phyloP scores from a whole-genome alignment of 2,888 invertebrate species.

The Caradrina clavipalpis region DNA sequence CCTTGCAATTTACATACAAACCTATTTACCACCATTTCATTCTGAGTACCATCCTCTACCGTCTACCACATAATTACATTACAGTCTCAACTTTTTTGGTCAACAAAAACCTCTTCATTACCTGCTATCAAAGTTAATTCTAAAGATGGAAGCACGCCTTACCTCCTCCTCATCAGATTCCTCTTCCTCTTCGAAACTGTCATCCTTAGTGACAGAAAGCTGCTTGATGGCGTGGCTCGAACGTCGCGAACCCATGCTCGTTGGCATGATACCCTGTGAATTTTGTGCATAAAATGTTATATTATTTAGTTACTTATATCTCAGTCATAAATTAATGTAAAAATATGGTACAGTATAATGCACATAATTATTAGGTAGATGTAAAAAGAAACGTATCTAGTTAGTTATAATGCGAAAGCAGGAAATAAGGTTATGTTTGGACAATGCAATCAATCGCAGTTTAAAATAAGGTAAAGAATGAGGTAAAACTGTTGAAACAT shows the following conservation, averaged over 20 bases:
- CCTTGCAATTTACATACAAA: too few relatives aligned
- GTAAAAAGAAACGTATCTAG: not conserved
- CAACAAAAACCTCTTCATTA: too few relatives aligned
- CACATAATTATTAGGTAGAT: not conserved
- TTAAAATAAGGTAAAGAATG: too few relatives aligned
- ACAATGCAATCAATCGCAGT: too few relatives aligned
- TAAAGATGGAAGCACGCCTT: constrained; percentile 42
- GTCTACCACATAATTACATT: too few relatives aligned
- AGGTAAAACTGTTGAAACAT: not conserved
- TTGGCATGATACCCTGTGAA: constrained; percentile 87
- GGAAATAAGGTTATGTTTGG: too few relatives aligned
- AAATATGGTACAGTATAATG: constrained; percentile 12
- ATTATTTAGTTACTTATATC: not conserved
- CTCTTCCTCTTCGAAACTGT: constrained; percentile 89
- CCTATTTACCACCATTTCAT: too few relatives aligned
- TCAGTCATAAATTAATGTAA: constrained; percentile 14
- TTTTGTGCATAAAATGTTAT: constrained; percentile 20
- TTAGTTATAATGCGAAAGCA: not conserved
- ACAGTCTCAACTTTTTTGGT: too few relatives aligned
- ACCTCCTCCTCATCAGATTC: constrained; percentile 90
- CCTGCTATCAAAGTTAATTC: not conserved
- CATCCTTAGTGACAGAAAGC: constrained; percentile 88
- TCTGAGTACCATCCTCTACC: too few relatives aligned
- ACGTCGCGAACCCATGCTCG: constrained; percentile 86
- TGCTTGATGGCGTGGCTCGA: constrained; percentile 89